phyloP scores from a whole-genome alignment of 2,797 vertebrate genomes.

The Mergus octosetaceus region DNA sequence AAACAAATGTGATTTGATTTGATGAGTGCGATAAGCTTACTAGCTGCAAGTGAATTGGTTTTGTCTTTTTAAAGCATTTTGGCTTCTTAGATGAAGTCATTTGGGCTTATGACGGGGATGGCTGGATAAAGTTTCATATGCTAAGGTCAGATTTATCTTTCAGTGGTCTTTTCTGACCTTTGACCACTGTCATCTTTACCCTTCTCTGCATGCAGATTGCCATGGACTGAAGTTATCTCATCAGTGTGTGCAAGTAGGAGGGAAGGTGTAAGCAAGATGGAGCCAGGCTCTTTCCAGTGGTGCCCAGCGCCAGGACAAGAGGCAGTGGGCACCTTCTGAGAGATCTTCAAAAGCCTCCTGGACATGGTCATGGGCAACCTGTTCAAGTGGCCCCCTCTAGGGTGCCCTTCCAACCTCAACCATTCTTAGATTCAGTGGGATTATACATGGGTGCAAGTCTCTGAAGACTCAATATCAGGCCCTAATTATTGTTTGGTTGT shows the following conservation, averaged over 20 bases:
- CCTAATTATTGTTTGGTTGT: background rate
- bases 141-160: background rate
- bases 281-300: background rate
- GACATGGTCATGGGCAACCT: background rate
- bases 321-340: background rate
- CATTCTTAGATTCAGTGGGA: background rate
- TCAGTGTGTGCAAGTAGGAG: background rate
- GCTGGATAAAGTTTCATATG: background rate
- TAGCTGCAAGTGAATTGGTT: background rate
- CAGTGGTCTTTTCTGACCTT: background rate
- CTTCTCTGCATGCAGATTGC: background rate
- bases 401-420: background rate
- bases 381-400: background rate
- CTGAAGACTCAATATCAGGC: background rate
- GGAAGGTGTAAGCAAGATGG: background rate
- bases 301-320: background rate
- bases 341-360: background rate
- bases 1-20: background rate
- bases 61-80: background rate
- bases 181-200: background rate
- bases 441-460: background rate
- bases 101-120: background rate
- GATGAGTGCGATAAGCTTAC: background rate
- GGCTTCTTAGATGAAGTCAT: background rate
- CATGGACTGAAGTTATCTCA: background rate